Base-by-base conservation (phyloP, 2,113 vertebrate species). In the Symphodus melops region DNA sequence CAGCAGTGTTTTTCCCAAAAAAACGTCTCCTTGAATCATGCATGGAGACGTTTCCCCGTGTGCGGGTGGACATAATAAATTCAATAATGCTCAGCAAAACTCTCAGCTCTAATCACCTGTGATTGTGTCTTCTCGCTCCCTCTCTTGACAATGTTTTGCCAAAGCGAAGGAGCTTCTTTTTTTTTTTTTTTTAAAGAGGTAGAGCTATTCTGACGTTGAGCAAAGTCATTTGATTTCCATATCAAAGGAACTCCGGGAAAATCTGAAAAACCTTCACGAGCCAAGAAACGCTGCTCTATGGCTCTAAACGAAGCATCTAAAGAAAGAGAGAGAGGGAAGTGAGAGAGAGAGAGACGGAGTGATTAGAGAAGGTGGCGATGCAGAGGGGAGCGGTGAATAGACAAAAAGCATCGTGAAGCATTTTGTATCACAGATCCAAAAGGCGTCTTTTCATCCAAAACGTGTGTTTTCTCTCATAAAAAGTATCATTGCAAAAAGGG, bases 171-270 rank as follows among this genome's bases (percentile, higher is more conserved):
- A 54, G 56, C 48, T 72, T n/a, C n/a, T n/a, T n/a, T n/a, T n/a
- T n/a, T n/a, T n/a, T n/a, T n/a, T n/a, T n/a, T 72, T 23, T 17
- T 17, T 19, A 51, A 51, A 59, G 57, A 12, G 49, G 21, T 13
- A 39, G 12, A 68, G 72, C 82, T 46, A 19, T 60, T 79, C 58
- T 89, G 84, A 86, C 86, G 81, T 25, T 69, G 77, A 88, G 64
- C 79, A 51, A 59, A 86, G 73, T 86, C 68, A 71, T 75, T 83
- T 82, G 5, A 90, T 90, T 88, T 89, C 79, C 88, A 91, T 85
- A 85, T 91, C 87, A 90, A 91, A 91, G 74, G 54, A 53, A 59
- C 72, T 74, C 61, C n/a, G 20, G 64, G 61, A 79, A 81, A 80
- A 79, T 68, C 63, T 17, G 59, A 82, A 86, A 86, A 86, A 78